Evolutionary conservation across 2,888 invertebrate species (phyloP).

Genomic region (Rambutsinella grinnellia): DNA sequence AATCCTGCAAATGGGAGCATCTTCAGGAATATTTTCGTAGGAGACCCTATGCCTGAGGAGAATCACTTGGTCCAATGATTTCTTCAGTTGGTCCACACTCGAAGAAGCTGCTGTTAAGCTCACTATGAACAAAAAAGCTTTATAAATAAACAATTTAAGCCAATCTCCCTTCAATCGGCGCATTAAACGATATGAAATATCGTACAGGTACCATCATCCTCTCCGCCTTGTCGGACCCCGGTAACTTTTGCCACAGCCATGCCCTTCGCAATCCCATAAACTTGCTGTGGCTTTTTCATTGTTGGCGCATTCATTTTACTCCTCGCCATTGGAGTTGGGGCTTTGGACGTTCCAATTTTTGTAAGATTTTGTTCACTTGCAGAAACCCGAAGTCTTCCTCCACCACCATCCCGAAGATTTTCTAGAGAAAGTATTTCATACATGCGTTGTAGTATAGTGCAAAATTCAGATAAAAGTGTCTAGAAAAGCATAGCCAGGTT

Average conservation of each 20-base stretch:
- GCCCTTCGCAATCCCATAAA: slow-evolving; percentile 62
- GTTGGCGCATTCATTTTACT: slow-evolving; percentile 62
- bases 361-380: slow-evolving; percentile 65
- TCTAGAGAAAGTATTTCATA: slow-evolving; percentile 40
- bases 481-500: slow-evolving; percentile 21
- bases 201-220: slow-evolving; percentile 61
- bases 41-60: slow-evolving; percentile 57
- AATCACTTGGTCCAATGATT: slow-evolving; percentile 65
- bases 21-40: slow-evolving; percentile 61
- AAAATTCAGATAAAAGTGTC: neutral
- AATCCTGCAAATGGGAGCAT: slow-evolving; percentile 62
- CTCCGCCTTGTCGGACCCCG: slow-evolving; percentile 64
- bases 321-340: slow-evolving; percentile 60
- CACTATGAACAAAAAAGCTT: slow-evolving; percentile 37
- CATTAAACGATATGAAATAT: neutral
- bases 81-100: slow-evolving; percentile 61
- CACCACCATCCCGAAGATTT: slow-evolving; percentile 62
- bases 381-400: slow-evolving; percentile 62
- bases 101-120: slow-evolving; percentile 58
- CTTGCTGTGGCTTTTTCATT: slow-evolving; percentile 65
- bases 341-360: slow-evolving; percentile 58
- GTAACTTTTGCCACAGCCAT: slow-evolving; percentile 64
- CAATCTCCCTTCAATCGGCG: neutral
- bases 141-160: neutral
- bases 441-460: neutral